Base-by-base conservation (phyloP, 2,113 vertebrate species). In the Nothoprocta pentlandii region DNA sequence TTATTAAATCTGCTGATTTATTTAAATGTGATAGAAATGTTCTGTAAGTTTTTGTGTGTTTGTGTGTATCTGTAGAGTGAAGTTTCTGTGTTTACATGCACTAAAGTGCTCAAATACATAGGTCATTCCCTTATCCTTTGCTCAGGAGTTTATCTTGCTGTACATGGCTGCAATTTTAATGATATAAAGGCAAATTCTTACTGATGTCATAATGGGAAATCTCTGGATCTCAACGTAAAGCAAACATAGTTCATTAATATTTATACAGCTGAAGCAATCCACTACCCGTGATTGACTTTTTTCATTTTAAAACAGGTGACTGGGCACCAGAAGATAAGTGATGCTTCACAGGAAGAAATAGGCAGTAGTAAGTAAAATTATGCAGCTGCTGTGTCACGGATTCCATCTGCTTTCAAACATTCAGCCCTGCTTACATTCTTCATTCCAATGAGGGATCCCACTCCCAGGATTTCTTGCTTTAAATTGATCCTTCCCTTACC, bases 301-400 rank as follows among this genome's bases (percentile, higher is more conserved):
- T 58, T 39, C 28, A 9, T 28, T 71, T 21, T 91, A 85, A 91
- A 95, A 78, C 81, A 80, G 44, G 67, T 81, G 77, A 51, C 84
- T 61, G 30, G 42, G 23, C 28, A 42, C 16, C 79, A 32, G 46
- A 79, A 51, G 30, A 21, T 4, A 61, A 80, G 10, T 30, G 49
- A 85, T 36, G 44, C 23, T 87, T 73, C 76, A 87, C 41, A 44
- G 41, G 7, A 21, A 53, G 68, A 16, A 87, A 66, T 2, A 90
- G 44, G 21, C 32, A n/a, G 12, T 6, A 23, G 28, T 59, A 68
- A 68, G 26, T 23, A 71, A 28, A 25, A 4, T 5, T 34, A 41
- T 22, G 3, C 34, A 80, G 8, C 6, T 12, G 28, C 28, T 46
- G 9, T 1, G 2, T 69, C 34, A 64, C 5, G 23, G 22, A n/a